Evolutionary conservation across 2,113 vertebrate genomes (phyloP), one percentile per base, ranked within the genome.

Genomic region (Saimiri boliviensis): DNA sequence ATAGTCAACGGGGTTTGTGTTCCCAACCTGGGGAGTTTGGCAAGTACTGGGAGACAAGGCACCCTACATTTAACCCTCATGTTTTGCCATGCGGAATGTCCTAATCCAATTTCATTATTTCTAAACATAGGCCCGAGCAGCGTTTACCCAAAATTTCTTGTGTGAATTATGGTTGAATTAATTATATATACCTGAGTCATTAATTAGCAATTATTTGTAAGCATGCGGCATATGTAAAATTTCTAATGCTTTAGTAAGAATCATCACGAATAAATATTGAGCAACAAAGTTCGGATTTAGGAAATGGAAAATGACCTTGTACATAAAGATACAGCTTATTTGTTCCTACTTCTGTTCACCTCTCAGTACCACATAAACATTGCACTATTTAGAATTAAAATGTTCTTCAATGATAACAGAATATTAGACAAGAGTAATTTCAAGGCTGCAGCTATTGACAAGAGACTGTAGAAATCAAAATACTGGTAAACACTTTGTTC

Each of bases 341-440:
- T 82, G 71, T 81, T 45, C 25, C 19, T 76, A 45, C 25, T 60
- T 93, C 70, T 92, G 11, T 5, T 7, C 2, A 66, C 40, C 92
- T 89, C 82, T 40, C 58, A 20, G 17, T 56, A 79, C 14, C 66
- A 68, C 1, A 17, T 27, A 86, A 73, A 82, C 56, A 21, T 40
- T 86, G 25, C 6, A 89, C 14, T 92, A 47, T 66, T 87, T 89
- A 74, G 25, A 82, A 1, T 52, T 93, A 79, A 86, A 73, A 76
- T 40, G 58, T 1, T 71, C 66, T 89, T 73, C 71, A 71, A 5
- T 45, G 25, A 54, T 66, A 81, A 94, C 54, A 90, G 7, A 58
- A 97, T 97, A 97, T 5, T 71, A 6, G 6, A 58, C 82, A 42
- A n/a, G 66, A 94, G 81, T 91, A 93, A 84, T 91, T 97, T 94